Base-by-base conservation (phyloP, 2,797 vertebrate genomes). In the Iguana delicatissima region DNA sequence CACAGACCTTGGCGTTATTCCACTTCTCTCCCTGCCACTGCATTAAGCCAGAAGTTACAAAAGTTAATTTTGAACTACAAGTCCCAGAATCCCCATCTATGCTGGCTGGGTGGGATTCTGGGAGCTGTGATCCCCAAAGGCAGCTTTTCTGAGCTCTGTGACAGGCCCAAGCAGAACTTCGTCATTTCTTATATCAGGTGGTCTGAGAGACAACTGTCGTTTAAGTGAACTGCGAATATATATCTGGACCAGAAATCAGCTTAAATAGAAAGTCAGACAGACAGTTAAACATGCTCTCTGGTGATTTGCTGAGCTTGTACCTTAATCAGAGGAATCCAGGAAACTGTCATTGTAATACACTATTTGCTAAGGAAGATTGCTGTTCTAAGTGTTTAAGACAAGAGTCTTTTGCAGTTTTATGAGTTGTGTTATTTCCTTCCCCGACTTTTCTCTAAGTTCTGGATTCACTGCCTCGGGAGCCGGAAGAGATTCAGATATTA, bases 381-480 rank as follows among this genome's bases (percentile, higher is more conserved):
- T 42, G 55, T 64, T 46, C 46, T 81, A 64, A 32, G 50, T 81
- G 46, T 52, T 42, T 72, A 83, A 69, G 59, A 57, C 73, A 77
- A 84, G 80, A 55, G 59, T 50, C 59, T 67, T 83, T 52, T 84
- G 73, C 50, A 59, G 35, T 29, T 91, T 80, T 91, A 77, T 72
- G 81, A 79, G 69, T 52, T 79, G 89, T 57, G 32, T 69, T 55
- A 50, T 77, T 86, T 84, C 55, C 46, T 80, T 86, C 82, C n/a
- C 85, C 89, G 38, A 6, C 46, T 95, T 94, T 92, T 87, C 69
- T 92, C 93, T 83, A 86, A 91, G 59, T n/a, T 82, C 89, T 94
- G 92, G 80, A 81, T 42, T 94, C 91, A 91, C 20, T 6, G 82
- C 85, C 80, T 92, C 92, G 55, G 9, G 12, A 93, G 50, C 32